These are phyloP conservation scores for Proterorhinus semilunaris DNA, from an alignment of 2,113 vertebrate species.

Conservation along the genomic window DNA sequence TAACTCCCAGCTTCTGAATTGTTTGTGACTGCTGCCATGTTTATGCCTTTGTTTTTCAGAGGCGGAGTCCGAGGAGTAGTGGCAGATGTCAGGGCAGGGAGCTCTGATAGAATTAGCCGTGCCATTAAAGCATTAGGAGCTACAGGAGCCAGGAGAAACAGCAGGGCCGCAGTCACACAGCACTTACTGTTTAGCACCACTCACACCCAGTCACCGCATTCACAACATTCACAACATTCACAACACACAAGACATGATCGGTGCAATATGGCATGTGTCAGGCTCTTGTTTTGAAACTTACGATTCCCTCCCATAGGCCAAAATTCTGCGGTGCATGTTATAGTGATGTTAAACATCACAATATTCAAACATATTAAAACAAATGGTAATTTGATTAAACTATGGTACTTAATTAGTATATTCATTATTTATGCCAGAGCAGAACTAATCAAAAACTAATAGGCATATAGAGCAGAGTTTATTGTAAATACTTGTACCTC, in stretches of 20 bases:
- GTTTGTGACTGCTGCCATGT: neutral
- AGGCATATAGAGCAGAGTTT: no score
- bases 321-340: no score
- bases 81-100: conserved; percentile 29
- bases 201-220: conserved; percentile 26
- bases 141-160: conserved; percentile 37
- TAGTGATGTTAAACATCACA: no score
- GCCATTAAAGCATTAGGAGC: conserved; percentile 41
- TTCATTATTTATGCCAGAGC: no score
- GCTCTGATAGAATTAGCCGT: conserved; percentile 50
- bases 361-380: no score
- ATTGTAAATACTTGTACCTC: no score
- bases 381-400: no score
- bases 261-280: conserved; percentile 9
- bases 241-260: conserved; percentile 31
- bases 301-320: no score
- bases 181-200: conserved; percentile 22
- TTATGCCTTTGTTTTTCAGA: neutral
- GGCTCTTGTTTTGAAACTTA: no score
- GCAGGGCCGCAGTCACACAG: conserved; percentile 35
- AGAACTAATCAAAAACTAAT: no score
- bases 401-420: no score
- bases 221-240: conserved; percentile 31
- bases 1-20: no score
- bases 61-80: conserved; percentile 12